These are phyloP conservation scores for Microcebus tavaratra DNA, from an alignment of 2,113 vertebrate species.

Conservation along the genomic window DNA sequence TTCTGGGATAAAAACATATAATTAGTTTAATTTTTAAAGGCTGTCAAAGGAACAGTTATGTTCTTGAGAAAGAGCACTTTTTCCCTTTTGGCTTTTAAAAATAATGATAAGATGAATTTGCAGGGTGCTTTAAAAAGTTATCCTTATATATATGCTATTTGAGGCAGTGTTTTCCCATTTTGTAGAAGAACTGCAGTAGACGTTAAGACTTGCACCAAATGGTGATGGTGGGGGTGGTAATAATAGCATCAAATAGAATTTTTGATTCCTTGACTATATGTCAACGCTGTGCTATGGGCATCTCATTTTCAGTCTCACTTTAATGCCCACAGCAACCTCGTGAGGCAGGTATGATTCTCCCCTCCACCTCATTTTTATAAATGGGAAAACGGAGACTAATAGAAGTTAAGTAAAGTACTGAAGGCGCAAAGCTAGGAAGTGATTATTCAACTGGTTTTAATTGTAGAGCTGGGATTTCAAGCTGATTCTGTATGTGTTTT, in stretches of 20 bases:
- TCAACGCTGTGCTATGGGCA: neutral
- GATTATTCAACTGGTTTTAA: neutral
- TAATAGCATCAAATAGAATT: neutral
- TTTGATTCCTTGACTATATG: neutral
- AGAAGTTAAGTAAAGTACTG: neutral
- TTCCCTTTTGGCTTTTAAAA: neutral
- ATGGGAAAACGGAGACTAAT: neutral
- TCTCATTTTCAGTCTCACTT: neutral
- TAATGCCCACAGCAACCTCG: neutral
- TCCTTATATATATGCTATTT: neutral
- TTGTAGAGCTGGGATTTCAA: conserved; percentile 25
- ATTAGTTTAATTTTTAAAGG: neutral
- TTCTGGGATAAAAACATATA: neutral
- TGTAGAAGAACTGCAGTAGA: neutral
- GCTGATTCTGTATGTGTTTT: neutral
- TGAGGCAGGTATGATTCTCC: neutral
- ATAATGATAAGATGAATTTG: neutral
- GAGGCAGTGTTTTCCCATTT: neutral
- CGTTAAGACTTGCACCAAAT: neutral
- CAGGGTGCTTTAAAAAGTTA: neutral
- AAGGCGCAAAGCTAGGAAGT: neutral
- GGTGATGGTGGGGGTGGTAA: too few relatives aligned
- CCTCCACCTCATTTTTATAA: neutral
- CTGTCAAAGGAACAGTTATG: conserved; percentile 8
- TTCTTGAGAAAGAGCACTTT: neutral